Percentiles rank a stretch among this genome's conserved stretches.
These are phyloP conservation scores for Halcyon malimbica DNA, from an alignment of 2,113 vertebrate genomes.

Conservation along the genomic window DNA sequence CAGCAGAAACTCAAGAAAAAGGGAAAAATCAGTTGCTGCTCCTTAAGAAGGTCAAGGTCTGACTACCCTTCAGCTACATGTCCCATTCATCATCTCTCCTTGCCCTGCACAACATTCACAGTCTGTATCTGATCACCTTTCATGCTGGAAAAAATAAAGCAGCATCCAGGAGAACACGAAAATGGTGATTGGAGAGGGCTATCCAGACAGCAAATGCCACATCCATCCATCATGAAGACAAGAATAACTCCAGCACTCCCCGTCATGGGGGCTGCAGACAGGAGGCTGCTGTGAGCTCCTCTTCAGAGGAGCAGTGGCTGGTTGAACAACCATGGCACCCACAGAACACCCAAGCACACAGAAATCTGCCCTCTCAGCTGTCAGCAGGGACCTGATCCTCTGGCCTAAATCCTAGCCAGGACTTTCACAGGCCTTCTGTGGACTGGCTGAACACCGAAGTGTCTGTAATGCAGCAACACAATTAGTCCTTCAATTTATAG, in stretches of 20 bases:
- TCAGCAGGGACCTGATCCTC: too few species aligned
- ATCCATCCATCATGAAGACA: not conserved
- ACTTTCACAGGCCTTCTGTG: not conserved
- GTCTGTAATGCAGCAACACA: not conserved
- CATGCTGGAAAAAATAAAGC: not conserved
- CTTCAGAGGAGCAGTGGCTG: not conserved
- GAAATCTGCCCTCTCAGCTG: not conserved
- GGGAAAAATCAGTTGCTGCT: not conserved
- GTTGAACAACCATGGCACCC: not conserved
- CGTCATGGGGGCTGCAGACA: rapidly evolving
- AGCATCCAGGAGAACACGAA: not conserved
- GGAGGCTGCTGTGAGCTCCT: not conserved
- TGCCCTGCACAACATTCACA: not conserved
- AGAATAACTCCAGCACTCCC: not conserved
- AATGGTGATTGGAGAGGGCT: not conserved
- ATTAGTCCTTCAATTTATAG: not conserved
- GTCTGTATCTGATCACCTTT: not conserved
- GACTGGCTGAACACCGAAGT: not conserved
- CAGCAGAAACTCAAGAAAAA: not conserved
- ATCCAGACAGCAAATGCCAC: not conserved
- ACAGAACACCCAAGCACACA: not conserved
- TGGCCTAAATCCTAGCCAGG: not conserved
- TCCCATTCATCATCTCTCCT: not conserved
- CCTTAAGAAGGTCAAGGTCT: not conserved
- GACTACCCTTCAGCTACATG: not conserved